phyloP scores from a whole-genome alignment of 2,797 vertebrate species.

The Xerus rutilus region DNA sequence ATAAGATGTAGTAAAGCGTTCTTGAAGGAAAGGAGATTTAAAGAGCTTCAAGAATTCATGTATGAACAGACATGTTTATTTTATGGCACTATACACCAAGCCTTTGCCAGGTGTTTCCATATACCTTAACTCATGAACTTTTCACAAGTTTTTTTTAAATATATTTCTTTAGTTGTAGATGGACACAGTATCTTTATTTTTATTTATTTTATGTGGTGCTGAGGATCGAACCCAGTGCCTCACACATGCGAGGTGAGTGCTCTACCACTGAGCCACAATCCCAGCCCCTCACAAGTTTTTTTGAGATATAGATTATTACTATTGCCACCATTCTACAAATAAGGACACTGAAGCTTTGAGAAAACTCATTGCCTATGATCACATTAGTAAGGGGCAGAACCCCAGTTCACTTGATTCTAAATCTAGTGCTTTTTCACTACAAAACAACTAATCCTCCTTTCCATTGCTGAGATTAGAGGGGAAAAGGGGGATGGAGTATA shows the following conservation, averaged over 20 bases:
- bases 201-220: too few relatives aligned
- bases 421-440: neutral
- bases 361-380: neutral
- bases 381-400: conserved; percentile 1
- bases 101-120: neutral
- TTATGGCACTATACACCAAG: neutral
- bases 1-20: conserved; percentile 30
- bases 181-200: too few relatives aligned
- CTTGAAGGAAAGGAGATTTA: conserved; percentile 35
- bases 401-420: conserved; percentile 42
- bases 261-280: too few relatives aligned
- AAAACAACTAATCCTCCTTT: conserved; percentile 13
- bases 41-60: conserved; percentile 14
- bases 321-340: conserved; percentile 21
- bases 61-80: conserved; percentile 20
- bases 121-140: neutral
- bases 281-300: conserved; percentile 38
- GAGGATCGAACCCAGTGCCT: too few relatives aligned
- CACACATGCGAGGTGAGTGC: too few relatives aligned
- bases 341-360: neutral
- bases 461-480: neutral
- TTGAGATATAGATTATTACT: conserved; percentile 46
- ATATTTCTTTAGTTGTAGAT: too few relatives aligned
- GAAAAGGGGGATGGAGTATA: neutral
- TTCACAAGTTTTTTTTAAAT: conserved; percentile 46